Conservation (phyloP, 2,888 invertebrate species). For the Torymus aiolomorphi region DNA sequence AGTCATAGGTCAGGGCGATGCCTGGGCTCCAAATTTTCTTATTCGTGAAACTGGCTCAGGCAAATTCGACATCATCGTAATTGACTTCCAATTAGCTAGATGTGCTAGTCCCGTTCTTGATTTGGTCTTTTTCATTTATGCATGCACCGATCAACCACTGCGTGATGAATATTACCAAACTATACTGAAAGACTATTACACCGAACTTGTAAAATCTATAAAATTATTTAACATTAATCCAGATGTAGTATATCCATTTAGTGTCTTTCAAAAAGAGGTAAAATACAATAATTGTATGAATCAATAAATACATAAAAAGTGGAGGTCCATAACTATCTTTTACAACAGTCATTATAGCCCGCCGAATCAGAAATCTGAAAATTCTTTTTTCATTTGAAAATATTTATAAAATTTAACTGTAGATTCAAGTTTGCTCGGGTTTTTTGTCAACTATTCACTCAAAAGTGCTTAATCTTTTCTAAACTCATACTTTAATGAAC, state of each 20-base stretch:
- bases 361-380: too few species aligned
- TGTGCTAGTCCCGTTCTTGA: slow-evolving; percentile 80
- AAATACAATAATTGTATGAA: too few species aligned
- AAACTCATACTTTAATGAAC: too few species aligned
- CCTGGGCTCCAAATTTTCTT: slow-evolving; percentile 86
- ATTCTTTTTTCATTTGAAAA: too few species aligned
- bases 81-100: slow-evolving; percentile 83
- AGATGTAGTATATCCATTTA: slow-evolving; percentile 77
- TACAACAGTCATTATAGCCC: too few species aligned
- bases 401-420: too few species aligned
- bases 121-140: slow-evolving; percentile 79
- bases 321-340: too few species aligned
- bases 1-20: slow-evolving; percentile 84
- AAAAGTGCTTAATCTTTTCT: too few species aligned
- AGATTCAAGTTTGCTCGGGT: too few species aligned
- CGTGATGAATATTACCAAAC: slow-evolving; percentile 79
- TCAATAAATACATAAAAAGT: too few species aligned
- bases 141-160: slow-evolving; percentile 80
- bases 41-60: slow-evolving; percentile 73
- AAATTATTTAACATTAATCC: slow-evolving; percentile 80
- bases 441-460: too few species aligned
- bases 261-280: slow-evolving; percentile 77
- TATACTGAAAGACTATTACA: slow-evolving; percentile 79
- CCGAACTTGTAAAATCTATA: slow-evolving; percentile 78
- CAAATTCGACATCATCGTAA: slow-evolving; percentile 77